These are phyloP conservation scores for Ciconia stormi DNA, from an alignment of 2,113 vertebrate species.

Conservation along the genomic window DNA sequence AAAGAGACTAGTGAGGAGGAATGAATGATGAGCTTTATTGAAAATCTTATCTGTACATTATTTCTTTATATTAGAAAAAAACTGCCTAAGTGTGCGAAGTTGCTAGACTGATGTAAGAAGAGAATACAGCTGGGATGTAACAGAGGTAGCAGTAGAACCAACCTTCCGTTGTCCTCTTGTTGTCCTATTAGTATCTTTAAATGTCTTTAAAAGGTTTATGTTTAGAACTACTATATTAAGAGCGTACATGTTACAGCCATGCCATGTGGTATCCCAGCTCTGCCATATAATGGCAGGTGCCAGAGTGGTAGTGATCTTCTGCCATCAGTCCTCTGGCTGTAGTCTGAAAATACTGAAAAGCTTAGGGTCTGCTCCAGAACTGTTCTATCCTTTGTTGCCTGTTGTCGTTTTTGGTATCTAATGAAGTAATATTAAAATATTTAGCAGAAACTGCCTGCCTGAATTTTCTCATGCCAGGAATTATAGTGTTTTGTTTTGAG, in stretches of 20 bases:
- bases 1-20: neutral
- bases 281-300: neutral
- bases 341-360: neutral
- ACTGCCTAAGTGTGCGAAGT: neutral
- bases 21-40: constrained; percentile 22
- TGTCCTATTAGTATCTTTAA: neutral
- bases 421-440: neutral
- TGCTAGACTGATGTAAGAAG: neutral
- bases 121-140: neutral
- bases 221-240: neutral
- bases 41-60: neutral
- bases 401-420: neutral
- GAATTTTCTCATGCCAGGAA: neutral
- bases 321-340: neutral
- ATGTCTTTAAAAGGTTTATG: neutral
- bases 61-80: neutral
- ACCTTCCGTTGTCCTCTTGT: neutral
- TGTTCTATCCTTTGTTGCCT: neutral
- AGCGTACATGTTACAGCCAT: neutral
- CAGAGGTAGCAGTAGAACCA: neutral
- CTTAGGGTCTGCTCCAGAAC: neutral
- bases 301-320: neutral
- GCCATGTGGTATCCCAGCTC: neutral
- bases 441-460: neutral
- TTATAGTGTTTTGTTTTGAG: neutral